Conservation (phyloP, 2,888 invertebrate genomes). For the Acanthosepion pharaonis region DNA sequence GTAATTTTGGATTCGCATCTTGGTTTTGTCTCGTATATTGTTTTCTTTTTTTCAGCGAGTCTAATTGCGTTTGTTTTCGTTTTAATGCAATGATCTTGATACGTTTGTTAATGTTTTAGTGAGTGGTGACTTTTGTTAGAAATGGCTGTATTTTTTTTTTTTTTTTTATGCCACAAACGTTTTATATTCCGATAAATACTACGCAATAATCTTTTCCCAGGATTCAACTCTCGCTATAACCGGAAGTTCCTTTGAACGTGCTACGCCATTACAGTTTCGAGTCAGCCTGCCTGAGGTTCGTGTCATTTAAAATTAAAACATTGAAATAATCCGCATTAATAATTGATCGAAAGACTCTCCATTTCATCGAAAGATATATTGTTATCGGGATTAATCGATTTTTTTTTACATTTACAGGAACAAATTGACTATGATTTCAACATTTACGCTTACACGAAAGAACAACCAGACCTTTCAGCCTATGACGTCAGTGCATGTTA, state of each 20-base stretch:
- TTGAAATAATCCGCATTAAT: background rate
- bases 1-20: no score
- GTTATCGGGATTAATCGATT: background rate
- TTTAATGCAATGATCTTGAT: no score
- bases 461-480: conserved; percentile 56
- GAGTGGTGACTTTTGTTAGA: no score
- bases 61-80: no score
- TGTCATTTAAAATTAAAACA: background rate
- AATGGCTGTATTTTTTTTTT: no score
- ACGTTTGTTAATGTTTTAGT: no score
- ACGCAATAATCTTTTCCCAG: background rate
- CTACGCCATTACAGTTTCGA: background rate
- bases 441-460: conserved; percentile 59
- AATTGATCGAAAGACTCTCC: background rate
- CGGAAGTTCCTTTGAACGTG: background rate
- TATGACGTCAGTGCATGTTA: conserved; percentile 64
- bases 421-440: conserved; percentile 57
- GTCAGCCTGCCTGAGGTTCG: background rate
- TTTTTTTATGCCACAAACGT: no score
- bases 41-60: no score
- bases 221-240: background rate
- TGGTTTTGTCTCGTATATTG: no score
- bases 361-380: background rate
- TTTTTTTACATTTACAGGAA: conserved; percentile 23
- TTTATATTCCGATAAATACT: no score